A percentile compares a stretch with the other conserved stretches of the same genome.
Conservation (phyloP, 64 coral and sea anemone genomes). For the Montipora efflorescens region DNA sequence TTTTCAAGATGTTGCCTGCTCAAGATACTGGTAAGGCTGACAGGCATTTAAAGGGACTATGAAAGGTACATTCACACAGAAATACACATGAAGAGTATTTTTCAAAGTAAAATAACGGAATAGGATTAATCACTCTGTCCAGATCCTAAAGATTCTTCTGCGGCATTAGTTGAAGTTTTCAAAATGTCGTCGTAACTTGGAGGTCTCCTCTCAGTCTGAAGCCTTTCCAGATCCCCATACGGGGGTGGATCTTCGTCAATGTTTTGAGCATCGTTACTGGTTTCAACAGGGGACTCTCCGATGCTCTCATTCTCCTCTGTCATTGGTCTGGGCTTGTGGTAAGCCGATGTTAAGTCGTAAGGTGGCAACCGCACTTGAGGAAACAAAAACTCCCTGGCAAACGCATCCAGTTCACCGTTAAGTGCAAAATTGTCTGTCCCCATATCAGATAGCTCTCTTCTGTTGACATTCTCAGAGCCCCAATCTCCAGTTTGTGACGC, state of each 20-base stretch:
- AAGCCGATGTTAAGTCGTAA: conserved; percentile 26
- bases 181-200: conserved; percentile 34
- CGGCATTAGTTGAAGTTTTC: background rate
- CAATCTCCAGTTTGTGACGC: conserved; percentile 34
- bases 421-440: conserved; percentile 31
- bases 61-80: no score
- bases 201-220: background rate
- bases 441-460: background rate
- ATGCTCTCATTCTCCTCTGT: background rate
- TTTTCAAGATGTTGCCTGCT: no score
- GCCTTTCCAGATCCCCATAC: background rate
- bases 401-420: conserved; percentile 25
- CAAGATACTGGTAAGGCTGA: no score
- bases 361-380: conserved; percentile 20
- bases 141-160: background rate
- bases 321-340: conserved; percentile 26
- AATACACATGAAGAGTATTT: background rate
- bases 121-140: background rate
- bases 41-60: no score
- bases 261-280: background rate
- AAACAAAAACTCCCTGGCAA: background rate
- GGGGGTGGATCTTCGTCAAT: conserved; percentile 20
- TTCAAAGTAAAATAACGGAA: background rate
- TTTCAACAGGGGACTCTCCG: background rate
- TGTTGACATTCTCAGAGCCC: background rate